Percentiles rank a stretch among this genome's conserved stretches.
These are phyloP conservation scores for Ceratoteleas bidentatus DNA, from an alignment of 1,140 invertebrate species.

Conservation along the genomic window DNA sequence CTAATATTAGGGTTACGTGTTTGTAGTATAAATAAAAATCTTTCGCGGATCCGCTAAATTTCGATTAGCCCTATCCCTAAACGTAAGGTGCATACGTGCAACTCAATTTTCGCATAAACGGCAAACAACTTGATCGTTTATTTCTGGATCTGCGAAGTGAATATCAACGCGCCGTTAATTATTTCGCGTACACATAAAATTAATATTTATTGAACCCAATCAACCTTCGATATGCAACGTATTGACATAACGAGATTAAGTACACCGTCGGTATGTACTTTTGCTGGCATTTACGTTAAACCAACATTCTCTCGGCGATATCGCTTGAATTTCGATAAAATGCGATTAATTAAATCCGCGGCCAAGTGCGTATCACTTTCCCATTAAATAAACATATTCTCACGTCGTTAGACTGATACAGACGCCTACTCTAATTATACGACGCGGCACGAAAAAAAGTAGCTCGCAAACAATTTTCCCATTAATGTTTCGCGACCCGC, in stretches of 20 bases:
- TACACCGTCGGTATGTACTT: slow-evolving; percentile 17
- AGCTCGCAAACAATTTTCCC: no score
- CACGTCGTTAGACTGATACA: slow-evolving; percentile 20
- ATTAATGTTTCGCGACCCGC: no score
- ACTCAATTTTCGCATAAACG: no score
- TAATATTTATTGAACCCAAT: slow-evolving; percentile 23
- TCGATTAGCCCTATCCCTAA: background rate
- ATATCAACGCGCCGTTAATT: slow-evolving; percentile 2
- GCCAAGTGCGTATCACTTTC: slow-evolving; percentile 11
- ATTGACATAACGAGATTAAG: slow-evolving; percentile 36
- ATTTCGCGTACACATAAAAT: slow-evolving; percentile 17
- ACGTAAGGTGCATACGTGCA: no score
- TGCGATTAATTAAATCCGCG: slow-evolving; percentile 22
- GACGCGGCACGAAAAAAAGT: no score
- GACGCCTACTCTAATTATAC: no score
- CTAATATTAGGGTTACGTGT: no score
- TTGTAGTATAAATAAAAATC: no score
- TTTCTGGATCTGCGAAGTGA: background rate
- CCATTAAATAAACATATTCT: slow-evolving; percentile 21
- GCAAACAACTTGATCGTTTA: background rate
- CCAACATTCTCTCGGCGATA: slow-evolving; percentile 17
- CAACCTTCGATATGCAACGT: slow-evolving; percentile 22
- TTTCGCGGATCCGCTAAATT: background rate
- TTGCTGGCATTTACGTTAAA: slow-evolving; percentile 31
- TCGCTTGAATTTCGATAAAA: slow-evolving; percentile 33